Evolutionary conservation across 2,797 vertebrate genomes (phyloP).

Genomic region (Pteropus rufus): DNA sequence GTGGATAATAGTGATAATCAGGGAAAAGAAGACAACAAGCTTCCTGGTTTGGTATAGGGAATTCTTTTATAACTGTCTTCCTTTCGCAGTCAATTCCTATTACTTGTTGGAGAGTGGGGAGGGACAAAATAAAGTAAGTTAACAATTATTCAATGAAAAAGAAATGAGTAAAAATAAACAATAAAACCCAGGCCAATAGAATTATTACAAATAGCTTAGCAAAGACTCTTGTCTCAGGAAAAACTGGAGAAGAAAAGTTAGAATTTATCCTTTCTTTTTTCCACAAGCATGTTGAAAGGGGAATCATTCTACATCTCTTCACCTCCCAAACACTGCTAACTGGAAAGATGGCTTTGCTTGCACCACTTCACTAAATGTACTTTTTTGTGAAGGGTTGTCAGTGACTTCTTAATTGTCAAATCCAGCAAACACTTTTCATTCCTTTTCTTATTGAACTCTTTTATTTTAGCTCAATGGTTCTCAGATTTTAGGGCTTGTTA

Average conservation of each 20-base stretch:
- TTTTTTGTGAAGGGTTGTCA: background rate
- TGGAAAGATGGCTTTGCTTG: background rate
- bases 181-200: background rate
- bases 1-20: background rate
- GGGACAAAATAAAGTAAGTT: background rate
- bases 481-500: slow-evolving; percentile 4
- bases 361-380: background rate
- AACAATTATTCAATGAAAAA: slow-evolving; percentile 10
- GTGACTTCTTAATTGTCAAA: background rate
- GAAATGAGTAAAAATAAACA: background rate
- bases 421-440: background rate
- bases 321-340: background rate
- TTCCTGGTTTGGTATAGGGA: background rate
- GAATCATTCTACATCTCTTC: background rate
- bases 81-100: background rate
- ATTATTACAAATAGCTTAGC: background rate
- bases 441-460: background rate
- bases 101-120: background rate
- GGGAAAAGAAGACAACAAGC: background rate
- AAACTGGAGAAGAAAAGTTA: background rate
- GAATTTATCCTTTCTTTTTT: background rate
- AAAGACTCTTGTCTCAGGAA: background rate
- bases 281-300: background rate
- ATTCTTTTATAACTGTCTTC: background rate
- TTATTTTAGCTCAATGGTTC: background rate